Evolutionary conservation across 2,113 vertebrate species (phyloP), one percentile per base, ranked within the genome.

Genomic region (Mellivora capensis): DNA sequence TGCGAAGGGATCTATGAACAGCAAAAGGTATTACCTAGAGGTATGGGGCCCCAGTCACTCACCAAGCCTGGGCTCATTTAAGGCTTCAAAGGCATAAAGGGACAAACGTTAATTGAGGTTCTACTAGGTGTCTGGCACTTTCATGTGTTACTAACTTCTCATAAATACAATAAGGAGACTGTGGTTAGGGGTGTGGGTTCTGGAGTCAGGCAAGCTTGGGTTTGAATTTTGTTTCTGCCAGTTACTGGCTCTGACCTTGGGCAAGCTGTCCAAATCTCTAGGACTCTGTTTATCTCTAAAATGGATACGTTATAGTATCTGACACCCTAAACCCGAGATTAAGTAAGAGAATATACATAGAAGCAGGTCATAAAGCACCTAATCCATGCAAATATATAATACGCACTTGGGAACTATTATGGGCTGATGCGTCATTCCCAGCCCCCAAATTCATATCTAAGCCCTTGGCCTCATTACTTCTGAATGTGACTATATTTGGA

Each of bases 161-260:
- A 2, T 3, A 31, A 47, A 15, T 29, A 15, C 0, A 25, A 6
- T 27, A 4, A 6, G 49, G 54, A 81, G 6, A 15, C 0, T 13
- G 2, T 17, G 20, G 34, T 44, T 44, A 76, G 29, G 49, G 59
- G 25, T 7, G 31, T 47, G 14, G 27, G 20, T 54, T 62, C 67
- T 59, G 76, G 27, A 67, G 47, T 54, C 4, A 59, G 71, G 47
- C 29, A 57, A 77, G 62, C n/a, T 64, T 23, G 57, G 44, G 27
- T 39, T 49, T 57, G 52, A 80, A 64, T 52, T 90, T 61, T 69
- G 72, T 7, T 21, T 72, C 23, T 64, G 59, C 29, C 31, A n/a
- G 13, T 91, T 44, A 2, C 67, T n/a, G 39, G 54, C 69, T 76
- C 57, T 67, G 21, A 74, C 72, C 49, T 20, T 31, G 27, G 8